These are phyloP conservation scores for Cryptomyrus ogoouensis DNA, from an alignment of 2,113 vertebrate species.

Conservation along the genomic window DNA sequence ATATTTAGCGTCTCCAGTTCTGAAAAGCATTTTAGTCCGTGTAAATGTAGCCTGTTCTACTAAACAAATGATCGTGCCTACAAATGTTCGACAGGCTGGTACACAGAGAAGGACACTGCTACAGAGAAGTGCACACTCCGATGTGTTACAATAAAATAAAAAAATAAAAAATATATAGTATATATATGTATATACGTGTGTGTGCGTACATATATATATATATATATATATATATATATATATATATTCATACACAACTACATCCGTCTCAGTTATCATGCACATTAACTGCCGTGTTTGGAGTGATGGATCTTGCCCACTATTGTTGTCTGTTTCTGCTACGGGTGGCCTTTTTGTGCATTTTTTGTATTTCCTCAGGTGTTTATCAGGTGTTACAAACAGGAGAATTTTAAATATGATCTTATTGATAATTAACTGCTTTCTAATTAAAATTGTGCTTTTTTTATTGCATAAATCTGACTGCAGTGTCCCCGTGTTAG, in stretches of 20 bases:
- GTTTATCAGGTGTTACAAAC: not conserved
- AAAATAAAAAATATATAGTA: too few species aligned
- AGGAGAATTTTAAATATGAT: not conserved
- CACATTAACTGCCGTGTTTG: not conserved
- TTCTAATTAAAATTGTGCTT: not conserved
- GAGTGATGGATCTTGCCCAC: not conserved
- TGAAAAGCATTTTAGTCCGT: not conserved
- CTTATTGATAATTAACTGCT: not conserved
- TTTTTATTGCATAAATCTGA: not conserved
- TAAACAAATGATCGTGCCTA: conserved; percentile 7
- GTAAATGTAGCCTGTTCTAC: conserved; percentile 8
- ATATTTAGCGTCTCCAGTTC: not conserved
- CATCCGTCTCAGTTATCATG: not conserved
- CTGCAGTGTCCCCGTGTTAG: not conserved
- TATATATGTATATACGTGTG: too few species aligned
- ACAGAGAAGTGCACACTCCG: not conserved
- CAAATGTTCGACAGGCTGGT: not conserved
- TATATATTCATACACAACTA: not conserved
- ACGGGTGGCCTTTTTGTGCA: not conserved
- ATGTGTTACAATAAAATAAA: not conserved
- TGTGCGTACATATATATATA: too few species aligned
- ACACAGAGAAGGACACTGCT: not conserved
- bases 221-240: too few species aligned
- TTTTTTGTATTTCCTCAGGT: not conserved
- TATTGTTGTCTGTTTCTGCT: not conserved